These are phyloP conservation scores for Nettapus auritus DNA, from an alignment of 2,113 vertebrate species.

Conservation along the genomic window DNA sequence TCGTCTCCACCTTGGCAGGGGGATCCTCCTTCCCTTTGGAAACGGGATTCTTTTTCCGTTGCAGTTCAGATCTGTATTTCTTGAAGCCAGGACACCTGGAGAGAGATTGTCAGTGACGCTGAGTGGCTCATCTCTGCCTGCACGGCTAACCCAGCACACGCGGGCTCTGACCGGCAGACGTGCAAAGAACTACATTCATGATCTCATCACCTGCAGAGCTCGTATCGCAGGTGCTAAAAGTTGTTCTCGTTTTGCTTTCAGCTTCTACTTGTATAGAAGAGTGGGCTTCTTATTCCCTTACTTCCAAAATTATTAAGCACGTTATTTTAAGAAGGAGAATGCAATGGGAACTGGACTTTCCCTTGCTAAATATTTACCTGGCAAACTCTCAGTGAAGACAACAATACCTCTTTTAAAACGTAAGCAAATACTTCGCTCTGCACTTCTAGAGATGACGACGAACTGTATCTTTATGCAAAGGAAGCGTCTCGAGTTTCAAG, in stretches of 20 bases:
- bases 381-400: background rate
- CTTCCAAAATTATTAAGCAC: background rate
- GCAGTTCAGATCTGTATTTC: slow-evolving; percentile 83
- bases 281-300: background rate
- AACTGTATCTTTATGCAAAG: background rate
- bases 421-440: slow-evolving; percentile 13
- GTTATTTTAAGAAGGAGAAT: background rate
- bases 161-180: background rate
- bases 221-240: background rate
- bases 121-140: background rate
- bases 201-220: background rate
- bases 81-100: slow-evolving; percentile 87
- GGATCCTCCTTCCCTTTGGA: slow-evolving; percentile 82
- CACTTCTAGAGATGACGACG: background rate
- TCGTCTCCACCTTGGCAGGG: slow-evolving; percentile 73
- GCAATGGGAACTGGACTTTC: background rate
- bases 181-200: background rate
- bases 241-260: background rate
- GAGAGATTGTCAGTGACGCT: background rate
- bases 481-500: background rate
- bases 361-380: slow-evolving; percentile 49
- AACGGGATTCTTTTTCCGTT: slow-evolving; percentile 79
- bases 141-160: background rate
- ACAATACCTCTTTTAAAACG: background rate
- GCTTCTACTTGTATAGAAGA: background rate